Evolutionary conservation across 2,888 invertebrate species (phyloP).

Genomic region (Acanthopleura granulata): DNA sequence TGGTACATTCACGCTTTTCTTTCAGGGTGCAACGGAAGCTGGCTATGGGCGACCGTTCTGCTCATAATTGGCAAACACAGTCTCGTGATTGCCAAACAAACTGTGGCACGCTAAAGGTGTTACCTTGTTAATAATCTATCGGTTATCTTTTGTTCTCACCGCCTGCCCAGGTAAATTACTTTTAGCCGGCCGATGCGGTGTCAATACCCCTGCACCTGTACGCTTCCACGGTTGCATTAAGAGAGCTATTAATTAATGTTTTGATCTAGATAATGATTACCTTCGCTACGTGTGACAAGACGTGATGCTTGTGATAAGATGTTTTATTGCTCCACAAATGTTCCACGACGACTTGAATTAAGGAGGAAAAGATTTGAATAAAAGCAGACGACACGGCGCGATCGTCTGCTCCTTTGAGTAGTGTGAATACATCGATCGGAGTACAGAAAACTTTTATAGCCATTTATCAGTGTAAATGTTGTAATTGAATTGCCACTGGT

Average conservation of each 20-base stretch:
- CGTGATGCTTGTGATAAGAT: background rate
- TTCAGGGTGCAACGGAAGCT: too few relatives aligned
- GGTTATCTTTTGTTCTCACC: background rate
- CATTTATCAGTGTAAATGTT: background rate
- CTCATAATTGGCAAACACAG: background rate
- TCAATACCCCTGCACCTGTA: constrained; percentile 4
- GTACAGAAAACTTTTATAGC: background rate
- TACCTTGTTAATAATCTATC: background rate
- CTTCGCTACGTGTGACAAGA: background rate
- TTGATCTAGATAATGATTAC: background rate
- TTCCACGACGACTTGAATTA: background rate
- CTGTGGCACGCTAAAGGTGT: constrained; percentile 1
- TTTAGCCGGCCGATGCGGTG: background rate
- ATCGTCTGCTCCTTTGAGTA: too few relatives aligned
- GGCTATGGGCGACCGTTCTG: too few relatives aligned
- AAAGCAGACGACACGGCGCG: constrained; percentile 1
- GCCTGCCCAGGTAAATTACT: background rate
- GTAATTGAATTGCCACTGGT: background rate
- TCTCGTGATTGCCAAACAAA: background rate
- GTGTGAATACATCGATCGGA: background rate
- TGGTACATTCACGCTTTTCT: too few relatives aligned
- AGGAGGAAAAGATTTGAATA: background rate
- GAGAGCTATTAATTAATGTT: constrained; percentile 8
- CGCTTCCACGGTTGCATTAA: background rate
- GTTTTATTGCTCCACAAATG: background rate